Base-by-base conservation (phyloP, 2,113 vertebrate species). In the Engystomops pustulosus region DNA sequence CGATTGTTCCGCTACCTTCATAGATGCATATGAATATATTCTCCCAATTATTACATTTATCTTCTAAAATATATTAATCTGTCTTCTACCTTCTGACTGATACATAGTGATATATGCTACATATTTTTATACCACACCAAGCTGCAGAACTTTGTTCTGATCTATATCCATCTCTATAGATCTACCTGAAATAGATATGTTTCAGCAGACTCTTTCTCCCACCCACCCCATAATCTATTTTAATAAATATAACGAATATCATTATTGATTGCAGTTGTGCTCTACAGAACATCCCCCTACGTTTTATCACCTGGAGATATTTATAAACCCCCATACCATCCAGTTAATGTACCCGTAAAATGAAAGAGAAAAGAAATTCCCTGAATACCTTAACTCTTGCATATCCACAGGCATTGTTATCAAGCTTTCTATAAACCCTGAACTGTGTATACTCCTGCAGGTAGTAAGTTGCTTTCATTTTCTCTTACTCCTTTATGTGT, bases 211-310 rank as follows among this genome's bases (percentile, higher is more conserved):
- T 32, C 27, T 62, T 30, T 32, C 14, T 17, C 8, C 30, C 60
- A 2, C 60, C 58, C 58, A 62, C 58, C 58, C 27, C 60, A 15
- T 32, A 25, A 65, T 14, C 60, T 17, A 15, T 32, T 6, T 32
- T 65, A 65, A 65, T 65, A 65, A 30, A 65, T 65, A 65, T 65
- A 17, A 30, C 11, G 60, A 65, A 65, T 65, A 65, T 65, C 30
- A 65, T 65, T 65, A 65, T 65, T 65, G 60, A 65, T 65, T 32
- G 60, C 27, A 1, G 14, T 7, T 17, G 30, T 30, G 4, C 6
- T 65, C 60, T 32, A 30, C 60, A 65, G 30, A 65, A 6, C 60
- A 17, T 65, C 15, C 27, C 60, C 2, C 14, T 32, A 27, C 11
- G 30, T 12, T 14, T 17, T 34, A 65, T 65, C 60, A 65, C 15